These are phyloP conservation scores for Nanorana parkeri DNA, from an alignment of 2,113 vertebrate genomes.

Conservation along the genomic window DNA sequence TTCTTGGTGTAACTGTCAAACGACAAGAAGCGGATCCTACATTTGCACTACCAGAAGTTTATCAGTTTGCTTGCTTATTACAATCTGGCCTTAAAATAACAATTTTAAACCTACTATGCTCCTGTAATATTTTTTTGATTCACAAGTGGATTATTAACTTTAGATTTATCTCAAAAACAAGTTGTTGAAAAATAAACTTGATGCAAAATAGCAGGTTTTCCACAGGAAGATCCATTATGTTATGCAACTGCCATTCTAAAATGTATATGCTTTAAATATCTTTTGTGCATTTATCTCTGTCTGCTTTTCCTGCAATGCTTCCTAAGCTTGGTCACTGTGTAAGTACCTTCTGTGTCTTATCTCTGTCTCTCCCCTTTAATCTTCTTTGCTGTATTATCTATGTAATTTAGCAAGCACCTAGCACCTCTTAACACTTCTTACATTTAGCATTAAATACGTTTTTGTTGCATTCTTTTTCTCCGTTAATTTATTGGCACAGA, in stretches of 20 bases:
- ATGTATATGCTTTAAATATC: conserved; percentile 3
- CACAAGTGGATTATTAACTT: neutral
- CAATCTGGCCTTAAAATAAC: too few species aligned
- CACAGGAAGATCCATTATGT: neutral
- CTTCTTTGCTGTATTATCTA: neutral
- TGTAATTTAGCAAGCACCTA: neutral
- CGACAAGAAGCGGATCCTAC: too few species aligned
- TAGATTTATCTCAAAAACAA: neutral
- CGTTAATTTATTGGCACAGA: conserved; percentile 31
- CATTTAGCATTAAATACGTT: conserved; percentile 1
- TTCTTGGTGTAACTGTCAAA: too few species aligned
- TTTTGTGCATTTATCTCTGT: conserved; percentile 63
- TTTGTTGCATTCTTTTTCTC: neutral
- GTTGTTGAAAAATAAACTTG: neutral
- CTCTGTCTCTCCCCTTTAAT: neutral
- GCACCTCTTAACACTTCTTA: conserved; percentile 26
- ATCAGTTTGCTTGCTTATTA: too few species aligned
- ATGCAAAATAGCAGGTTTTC: neutral
- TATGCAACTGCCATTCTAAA: neutral
- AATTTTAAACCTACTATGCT: too few species aligned
- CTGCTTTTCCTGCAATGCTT: conserved; percentile 77
- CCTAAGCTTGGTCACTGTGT: conserved; percentile 98
- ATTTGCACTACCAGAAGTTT: too few species aligned
- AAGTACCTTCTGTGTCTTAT: conserved; percentile 79
- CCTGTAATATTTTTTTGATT: too few species aligned